Base-by-base conservation (phyloP, 1,140 invertebrate genomes). In the Monomorium pharaonis region DNA sequence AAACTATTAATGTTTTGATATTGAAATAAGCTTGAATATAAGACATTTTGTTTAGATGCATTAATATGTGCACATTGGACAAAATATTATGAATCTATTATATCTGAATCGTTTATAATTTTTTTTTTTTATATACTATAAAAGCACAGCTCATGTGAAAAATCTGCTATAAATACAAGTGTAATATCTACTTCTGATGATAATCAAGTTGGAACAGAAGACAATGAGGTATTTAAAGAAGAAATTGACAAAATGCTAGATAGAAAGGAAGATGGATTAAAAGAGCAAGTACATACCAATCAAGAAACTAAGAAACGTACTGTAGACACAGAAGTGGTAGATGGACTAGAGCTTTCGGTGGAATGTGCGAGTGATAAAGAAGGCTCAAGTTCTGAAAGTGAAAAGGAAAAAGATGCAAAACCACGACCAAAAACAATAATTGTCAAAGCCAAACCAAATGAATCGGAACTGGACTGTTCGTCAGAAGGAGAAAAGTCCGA, bases 301-400 rank as follows among this genome's bases (percentile, higher is more conserved):
- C 37, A 37, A 37, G 37, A 37, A 7, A 7, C 2, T 37, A 86
- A 77, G 70, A 81, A 21, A 24, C 18, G 7, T 12, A 54, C 4
- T 30, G 84, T 87, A 30, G 91, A 92, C 27, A 58, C 91, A 24
- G 93, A 93, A 88, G 91, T 94, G 30, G 92, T 93, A 1, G 92
- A 94, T 67, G 94, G 93, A 47, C 80, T 95, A 16, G 94, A 95
- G 67, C 91, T 95, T 78, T 92, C 90, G 18, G 94, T 95, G 21
- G 94, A 95, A 80, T 93, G 93, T 86, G 94, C 94, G 0, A 95
- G 94, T 85, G 94, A 95, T 27, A 92, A 94, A 74, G 94, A 95
- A 67, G 90, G 84, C 5, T 92, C 93, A 0, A 91, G 89, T 88
- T 91, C 91, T n/a, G 94, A 94, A 6, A 89, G 70, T 27, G 93